Percentiles rank a stretch among this genome's conserved stretches.
Evolutionary conservation across 2,888 invertebrate species (phyloP).

Genomic region (Chymomyza caudatula): DNA sequence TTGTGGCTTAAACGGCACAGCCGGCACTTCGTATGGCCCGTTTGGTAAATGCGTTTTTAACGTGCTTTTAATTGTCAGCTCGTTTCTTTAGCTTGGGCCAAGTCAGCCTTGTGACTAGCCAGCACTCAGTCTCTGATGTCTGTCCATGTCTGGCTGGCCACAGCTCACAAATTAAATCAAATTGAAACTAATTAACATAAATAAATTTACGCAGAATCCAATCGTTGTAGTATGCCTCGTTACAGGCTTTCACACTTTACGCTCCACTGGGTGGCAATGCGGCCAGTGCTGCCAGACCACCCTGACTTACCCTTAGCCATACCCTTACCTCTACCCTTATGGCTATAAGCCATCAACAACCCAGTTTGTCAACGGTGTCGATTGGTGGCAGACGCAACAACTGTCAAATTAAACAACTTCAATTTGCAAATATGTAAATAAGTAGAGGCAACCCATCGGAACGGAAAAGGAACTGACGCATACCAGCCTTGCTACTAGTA

Average conservation of each 20-base stretch:
- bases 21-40: slow-evolving; percentile 7
- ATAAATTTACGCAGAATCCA: slow-evolving; percentile 70
- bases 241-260: slow-evolving; percentile 66
- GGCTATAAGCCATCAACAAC: neutral
- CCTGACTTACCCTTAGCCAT: neutral
- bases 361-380: neutral
- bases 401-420: slow-evolving; percentile 68
- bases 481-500: neutral
- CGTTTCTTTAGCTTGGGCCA: slow-evolving; percentile 7
- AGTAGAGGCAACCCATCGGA: slow-evolving; percentile 45
- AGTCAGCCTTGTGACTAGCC: slow-evolving; percentile 3
- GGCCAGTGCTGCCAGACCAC: neutral
- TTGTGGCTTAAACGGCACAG: slow-evolving; percentile 59
- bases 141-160: slow-evolving; percentile 1
- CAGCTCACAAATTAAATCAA: slow-evolving; percentile 61
- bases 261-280: slow-evolving; percentile 44
- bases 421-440: slow-evolving; percentile 66
- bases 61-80: slow-evolving; percentile 75
- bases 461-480: slow-evolving; percentile 59
- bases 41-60: slow-evolving; percentile 75
- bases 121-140: no score
- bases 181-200: slow-evolving; percentile 71
- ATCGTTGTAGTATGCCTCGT: slow-evolving; percentile 64
- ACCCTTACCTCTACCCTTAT: neutral
- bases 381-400: slow-evolving; percentile 48